Percentiles rank a stretch among this genome's conserved stretches.
These are phyloP conservation scores for Bagarius yarrelli DNA, from an alignment of 2,113 vertebrate species.

Conservation along the genomic window DNA sequence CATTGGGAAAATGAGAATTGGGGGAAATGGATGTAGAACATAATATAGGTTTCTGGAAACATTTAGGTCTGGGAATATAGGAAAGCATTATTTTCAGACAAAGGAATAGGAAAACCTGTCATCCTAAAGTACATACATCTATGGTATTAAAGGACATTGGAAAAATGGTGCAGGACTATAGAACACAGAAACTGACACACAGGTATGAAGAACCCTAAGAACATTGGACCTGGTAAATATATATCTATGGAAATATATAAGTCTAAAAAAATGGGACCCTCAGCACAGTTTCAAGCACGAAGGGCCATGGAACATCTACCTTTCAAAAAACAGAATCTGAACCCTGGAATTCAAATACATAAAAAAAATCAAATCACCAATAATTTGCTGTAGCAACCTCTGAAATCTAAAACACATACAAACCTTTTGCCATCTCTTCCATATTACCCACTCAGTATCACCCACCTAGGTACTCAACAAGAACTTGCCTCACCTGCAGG, in stretches of 20 bases:
- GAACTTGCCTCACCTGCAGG: conserved; percentile 68
- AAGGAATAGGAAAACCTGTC: no score
- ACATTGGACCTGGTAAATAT: no score
- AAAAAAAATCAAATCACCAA: no score
- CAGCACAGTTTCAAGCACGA: background rate
- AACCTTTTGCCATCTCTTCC: background rate
- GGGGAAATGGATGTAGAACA: background rate
- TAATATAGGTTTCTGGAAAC: background rate
- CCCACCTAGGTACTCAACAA: conserved; percentile 55
- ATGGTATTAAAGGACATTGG: no score
- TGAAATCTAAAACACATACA: background rate
- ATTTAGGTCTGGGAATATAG: no score
- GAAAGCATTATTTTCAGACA: no score
- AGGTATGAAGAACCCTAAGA: no score
- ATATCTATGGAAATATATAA: background rate
- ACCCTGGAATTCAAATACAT: background rate
- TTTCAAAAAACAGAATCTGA: background rate
- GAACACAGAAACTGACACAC: background rate
- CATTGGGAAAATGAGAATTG: background rate
- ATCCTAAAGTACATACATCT: no score
- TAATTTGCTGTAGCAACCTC: no score
- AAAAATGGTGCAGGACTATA: no score
- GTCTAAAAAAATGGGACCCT: background rate
- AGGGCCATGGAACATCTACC: background rate
- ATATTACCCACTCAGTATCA: conserved; percentile 68